Evolutionary conservation across 2,888 invertebrate genomes (phyloP).

Genomic region (Brenthis daphne): DNA sequence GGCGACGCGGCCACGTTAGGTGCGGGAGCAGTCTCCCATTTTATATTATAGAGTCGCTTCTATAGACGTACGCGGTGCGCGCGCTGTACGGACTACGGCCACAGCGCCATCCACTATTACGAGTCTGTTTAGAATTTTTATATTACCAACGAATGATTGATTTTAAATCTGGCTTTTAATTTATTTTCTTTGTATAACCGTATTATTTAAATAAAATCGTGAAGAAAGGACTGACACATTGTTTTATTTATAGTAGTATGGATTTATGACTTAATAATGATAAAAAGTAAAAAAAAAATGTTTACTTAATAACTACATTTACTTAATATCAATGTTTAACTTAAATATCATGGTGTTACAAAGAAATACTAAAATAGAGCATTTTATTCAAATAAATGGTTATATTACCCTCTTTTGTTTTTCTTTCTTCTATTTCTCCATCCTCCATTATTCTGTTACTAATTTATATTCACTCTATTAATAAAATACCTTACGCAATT

Average conservation of each 20-base stretch:
- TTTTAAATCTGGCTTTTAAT: constrained; percentile 79
- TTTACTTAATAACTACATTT: constrained; percentile 71
- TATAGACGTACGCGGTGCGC: constrained; percentile 54
- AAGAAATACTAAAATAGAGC: constrained; percentile 77
- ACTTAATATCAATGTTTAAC: constrained; percentile 70
- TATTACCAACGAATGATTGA: constrained; percentile 81
- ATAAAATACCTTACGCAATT: background rate
- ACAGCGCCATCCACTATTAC: constrained; percentile 62
- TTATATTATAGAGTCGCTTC: constrained; percentile 80
- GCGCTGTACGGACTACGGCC: constrained; percentile 22
- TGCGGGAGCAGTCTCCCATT: constrained; percentile 75
- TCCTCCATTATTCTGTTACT: background rate
- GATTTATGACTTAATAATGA: constrained; percentile 59
- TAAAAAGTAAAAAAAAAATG: constrained; percentile 49
- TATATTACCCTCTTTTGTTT: constrained; percentile 68
- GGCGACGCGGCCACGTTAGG: constrained; percentile 74
- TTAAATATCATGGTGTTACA: constrained; percentile 79
- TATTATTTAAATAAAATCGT: constrained; percentile 79
- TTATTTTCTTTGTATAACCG: constrained; percentile 81
- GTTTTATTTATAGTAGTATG: constrained; percentile 74
- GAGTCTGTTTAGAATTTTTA: constrained; percentile 81
- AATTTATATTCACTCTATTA: background rate
- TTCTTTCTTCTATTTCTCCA: constrained; percentile 27
- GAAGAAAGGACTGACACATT: constrained; percentile 76
- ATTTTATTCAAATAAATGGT: constrained; percentile 80